These are phyloP conservation scores for Pteronura brasiliensis DNA, from an alignment of 2,113 vertebrate genomes.

Conservation along the genomic window DNA sequence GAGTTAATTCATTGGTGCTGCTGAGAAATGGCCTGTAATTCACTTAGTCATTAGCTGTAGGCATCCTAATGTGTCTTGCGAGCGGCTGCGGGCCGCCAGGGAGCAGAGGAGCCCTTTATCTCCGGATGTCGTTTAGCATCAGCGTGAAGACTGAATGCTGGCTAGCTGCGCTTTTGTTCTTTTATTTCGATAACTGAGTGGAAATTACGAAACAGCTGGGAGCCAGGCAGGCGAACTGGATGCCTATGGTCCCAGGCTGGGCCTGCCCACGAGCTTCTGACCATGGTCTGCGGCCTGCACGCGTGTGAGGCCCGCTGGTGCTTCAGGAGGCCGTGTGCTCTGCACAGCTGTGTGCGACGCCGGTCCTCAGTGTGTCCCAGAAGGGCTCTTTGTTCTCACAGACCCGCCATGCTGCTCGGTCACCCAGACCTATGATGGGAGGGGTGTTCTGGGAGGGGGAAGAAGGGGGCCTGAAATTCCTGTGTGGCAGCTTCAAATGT, in stretches of 20 bases:
- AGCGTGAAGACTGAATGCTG: not conserved
- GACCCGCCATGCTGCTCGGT: not conserved
- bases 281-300: rapidly evolving
- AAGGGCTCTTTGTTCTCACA: not conserved
- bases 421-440: not conserved
- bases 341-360: not conserved
- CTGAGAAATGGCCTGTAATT: conserved; percentile 26
- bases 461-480: not conserved
- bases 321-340: not conserved
- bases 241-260: not conserved
- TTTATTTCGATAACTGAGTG: not conserved
- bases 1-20: not conserved
- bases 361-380: not conserved
- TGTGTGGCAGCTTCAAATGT: not conserved
- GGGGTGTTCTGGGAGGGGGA: not conserved
- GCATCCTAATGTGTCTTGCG: conserved; percentile 1
- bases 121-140: not conserved
- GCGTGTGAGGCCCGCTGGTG: rapidly evolving
- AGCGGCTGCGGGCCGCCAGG: not conserved
- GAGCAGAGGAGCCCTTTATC: not conserved
- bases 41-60: conserved; percentile 38
- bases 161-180: not conserved
- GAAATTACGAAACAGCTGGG: not conserved
- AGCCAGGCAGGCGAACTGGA: not conserved
- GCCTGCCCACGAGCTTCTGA: not conserved